These are phyloP conservation scores for Acipenser transmontanus DNA, from an alignment of 2,797 vertebrate genomes.

Conservation along the genomic window DNA sequence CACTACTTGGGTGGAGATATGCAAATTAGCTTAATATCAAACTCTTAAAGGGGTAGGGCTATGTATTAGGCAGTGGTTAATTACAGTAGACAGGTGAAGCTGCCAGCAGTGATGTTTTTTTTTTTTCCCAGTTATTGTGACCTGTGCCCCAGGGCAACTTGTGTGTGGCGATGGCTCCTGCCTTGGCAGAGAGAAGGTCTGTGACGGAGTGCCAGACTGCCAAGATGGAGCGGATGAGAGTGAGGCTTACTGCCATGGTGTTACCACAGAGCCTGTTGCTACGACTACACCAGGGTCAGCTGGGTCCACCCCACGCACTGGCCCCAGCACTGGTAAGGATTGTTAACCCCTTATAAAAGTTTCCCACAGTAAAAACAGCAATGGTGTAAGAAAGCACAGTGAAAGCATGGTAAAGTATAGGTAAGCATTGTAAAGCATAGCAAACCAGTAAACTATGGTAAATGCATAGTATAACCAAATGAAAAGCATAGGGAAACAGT, in stretches of 20 bases:
- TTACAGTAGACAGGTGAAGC: too few species aligned
- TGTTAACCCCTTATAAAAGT: too few species aligned
- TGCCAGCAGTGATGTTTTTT: not conserved
- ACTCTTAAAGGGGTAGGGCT: too few species aligned
- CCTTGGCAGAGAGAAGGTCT: constrained; percentile 41
- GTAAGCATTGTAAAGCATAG: too few species aligned
- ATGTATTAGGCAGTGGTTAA: too few species aligned
- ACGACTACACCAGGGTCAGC: not conserved
- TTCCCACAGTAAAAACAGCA: too few species aligned
- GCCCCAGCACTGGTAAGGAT: constrained; percentile 34
- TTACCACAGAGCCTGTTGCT: constrained; percentile 11
- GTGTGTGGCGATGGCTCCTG: constrained; percentile 63
- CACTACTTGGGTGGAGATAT: too few species aligned
- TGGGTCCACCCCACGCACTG: not conserved
- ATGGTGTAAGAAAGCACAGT: too few species aligned
- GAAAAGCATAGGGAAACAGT: too few species aligned
- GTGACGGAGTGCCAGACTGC: constrained; percentile 67
- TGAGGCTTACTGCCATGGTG: constrained; percentile 35
- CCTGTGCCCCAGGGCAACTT: constrained; percentile 57
- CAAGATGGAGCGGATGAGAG: constrained; percentile 62
- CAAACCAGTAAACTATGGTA: too few species aligned
- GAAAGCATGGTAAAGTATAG: not conserved
- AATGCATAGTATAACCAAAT: too few species aligned
- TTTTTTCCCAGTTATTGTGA: constrained; percentile 25
- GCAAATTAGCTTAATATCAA: too few species aligned